A percentile compares a stretch with the other conserved stretches of the same genome.
Conservation (phyloP, 2,113 vertebrate genomes). For the Uria aalge region DNA sequence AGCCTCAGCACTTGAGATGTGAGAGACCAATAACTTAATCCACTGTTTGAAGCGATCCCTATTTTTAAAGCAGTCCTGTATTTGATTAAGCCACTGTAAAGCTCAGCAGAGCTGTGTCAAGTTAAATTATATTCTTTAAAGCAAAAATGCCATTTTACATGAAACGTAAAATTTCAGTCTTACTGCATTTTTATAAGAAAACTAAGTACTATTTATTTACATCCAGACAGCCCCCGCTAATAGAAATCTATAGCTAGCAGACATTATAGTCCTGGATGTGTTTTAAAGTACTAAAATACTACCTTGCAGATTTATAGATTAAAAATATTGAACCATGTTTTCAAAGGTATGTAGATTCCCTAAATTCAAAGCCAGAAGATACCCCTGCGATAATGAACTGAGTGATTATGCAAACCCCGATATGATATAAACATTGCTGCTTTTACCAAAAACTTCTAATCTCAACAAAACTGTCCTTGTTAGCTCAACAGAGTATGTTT, state of each 20-base stretch:
- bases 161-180: neutral
- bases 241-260: neutral
- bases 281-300: neutral
- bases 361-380: neutral
- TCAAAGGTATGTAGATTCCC: neutral
- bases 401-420: neutral
- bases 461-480: neutral
- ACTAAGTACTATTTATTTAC: slow-evolving; percentile 26
- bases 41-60: slow-evolving; percentile 45
- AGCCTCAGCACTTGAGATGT: slow-evolving; percentile 44
- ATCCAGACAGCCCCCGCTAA: neutral
- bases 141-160: slow-evolving; percentile 26
- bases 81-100: slow-evolving; percentile 63
- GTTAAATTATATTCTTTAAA: slow-evolving; percentile 47
- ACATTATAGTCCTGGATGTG: neutral
- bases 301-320: neutral
- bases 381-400: neutral
- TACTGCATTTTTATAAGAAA: slow-evolving; percentile 15
- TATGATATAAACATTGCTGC: neutral
- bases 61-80: slow-evolving; percentile 42
- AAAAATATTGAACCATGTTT: neutral
- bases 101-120: slow-evolving; percentile 30
- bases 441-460: neutral
- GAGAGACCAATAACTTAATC: slow-evolving; percentile 64
- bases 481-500: neutral